Evolutionary conservation across 2,113 vertebrate genomes (phyloP), one percentile per base, ranked within the genome.

Genomic region (Pseudolaguvia tuberculata): DNA sequence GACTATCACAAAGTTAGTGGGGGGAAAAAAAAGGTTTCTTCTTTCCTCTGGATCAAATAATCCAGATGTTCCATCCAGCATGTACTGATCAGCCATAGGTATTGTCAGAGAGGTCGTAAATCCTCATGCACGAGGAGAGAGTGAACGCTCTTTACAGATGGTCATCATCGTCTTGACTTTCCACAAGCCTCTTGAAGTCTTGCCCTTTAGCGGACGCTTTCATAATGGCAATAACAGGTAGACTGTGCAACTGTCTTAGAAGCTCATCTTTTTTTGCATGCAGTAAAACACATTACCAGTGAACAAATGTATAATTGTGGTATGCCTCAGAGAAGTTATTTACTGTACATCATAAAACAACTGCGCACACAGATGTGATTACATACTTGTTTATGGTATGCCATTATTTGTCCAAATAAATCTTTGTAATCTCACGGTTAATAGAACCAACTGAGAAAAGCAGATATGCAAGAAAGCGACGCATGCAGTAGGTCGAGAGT

Each of bases 71-170:
- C 67, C 71, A 70, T 57, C 50, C 51, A 42, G 50, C n/a, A 53
- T 70, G 76, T 83, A 80, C 79, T 79, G 83, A 87, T 83, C 83
- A 79, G 79, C 72, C 73, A 72, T 61, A 56, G 73, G 72, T 70
- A 80, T 81, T 83, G 79, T 85, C 65, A 76, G 73, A 78, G 73
- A 80, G 70, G 70, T 80, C 58, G 61, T 83, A 82, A 84, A 82
- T 87, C 53, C 57, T 1, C 55, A 45, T 57, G 66, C 8, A 20
- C 59, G 62, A 69, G 56, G 29, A 66, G 70, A 48, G 20, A 42
- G 48, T 47, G 82, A 84, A 84, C 71, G 18, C 76, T 80, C 73
- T 86, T 85, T 88, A 86, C 84, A 87, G 85, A 87, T 87, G 87
- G 67, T 79, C 73, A 55, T 58, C 81, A 61, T 83, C 81, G 62